Evolutionary conservation across 2,113 vertebrate genomes (phyloP).

Genomic region (Vidua macroura): DNA sequence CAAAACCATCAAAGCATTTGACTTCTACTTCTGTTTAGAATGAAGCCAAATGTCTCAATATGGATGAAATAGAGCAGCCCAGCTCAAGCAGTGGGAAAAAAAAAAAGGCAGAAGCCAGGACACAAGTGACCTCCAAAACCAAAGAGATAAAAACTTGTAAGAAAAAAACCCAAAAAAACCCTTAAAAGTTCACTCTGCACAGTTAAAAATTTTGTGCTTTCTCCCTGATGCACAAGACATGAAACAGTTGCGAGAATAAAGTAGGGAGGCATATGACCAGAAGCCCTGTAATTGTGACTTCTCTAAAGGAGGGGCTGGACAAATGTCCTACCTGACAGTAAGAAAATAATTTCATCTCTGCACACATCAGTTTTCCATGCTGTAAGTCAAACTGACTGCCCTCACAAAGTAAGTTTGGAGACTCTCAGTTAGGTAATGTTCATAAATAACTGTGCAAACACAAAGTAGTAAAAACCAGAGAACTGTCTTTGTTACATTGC

Average conservation of each 20-base stretch:
- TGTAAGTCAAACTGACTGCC: conserved; percentile 15
- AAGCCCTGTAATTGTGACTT: not conserved
- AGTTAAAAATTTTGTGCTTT: not conserved
- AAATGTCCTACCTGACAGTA: not conserved
- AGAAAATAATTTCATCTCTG: not conserved
- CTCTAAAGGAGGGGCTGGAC: not conserved
- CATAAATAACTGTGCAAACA: conserved; percentile 23
- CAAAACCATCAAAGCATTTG: not conserved
- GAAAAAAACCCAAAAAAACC: fast-evolving
- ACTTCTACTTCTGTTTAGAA: not conserved
- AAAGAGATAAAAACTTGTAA: not conserved
- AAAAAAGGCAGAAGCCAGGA: not conserved
- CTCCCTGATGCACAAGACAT: not conserved
- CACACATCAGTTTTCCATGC: not conserved
- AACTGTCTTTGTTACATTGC: not conserved
- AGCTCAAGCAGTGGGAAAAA: not conserved
- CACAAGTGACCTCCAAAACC: not conserved
- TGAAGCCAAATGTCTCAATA: not conserved
- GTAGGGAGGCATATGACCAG: not conserved
- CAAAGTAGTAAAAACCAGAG: conserved; percentile 4
- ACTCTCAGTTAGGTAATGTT: not conserved
- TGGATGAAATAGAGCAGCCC: not conserved
- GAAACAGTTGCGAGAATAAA: not conserved
- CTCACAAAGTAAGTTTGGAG: not conserved
- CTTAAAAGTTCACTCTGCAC: not conserved